Evolutionary conservation across 2,113 vertebrate genomes (phyloP), one percentile per base, ranked within the genome.

Genomic region (Neopipo cinnamomea): DNA sequence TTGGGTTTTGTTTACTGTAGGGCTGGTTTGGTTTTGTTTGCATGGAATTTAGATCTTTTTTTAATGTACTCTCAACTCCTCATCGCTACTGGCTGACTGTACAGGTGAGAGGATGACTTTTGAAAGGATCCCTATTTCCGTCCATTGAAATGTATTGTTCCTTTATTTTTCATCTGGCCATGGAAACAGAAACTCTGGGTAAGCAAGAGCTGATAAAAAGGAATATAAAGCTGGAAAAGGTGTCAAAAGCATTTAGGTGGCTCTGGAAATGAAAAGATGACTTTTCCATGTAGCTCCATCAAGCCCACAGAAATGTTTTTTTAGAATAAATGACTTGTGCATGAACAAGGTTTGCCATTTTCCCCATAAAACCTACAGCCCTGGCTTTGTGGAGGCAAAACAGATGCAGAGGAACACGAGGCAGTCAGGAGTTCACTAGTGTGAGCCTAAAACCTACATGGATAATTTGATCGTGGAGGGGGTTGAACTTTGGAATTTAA

Each of bases 21-120:
- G 84, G 56, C 62, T 86, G 67, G 33, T 73, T 94, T 95, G 39
- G 79, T 91, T 96, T 96, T 89, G 62, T 93, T 96, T 96, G 73
- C 91, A 67, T 94, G 83, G 80, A 90, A 92, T 95, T 94, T 91
- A 85, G 72, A 44, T 83, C 56, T 79, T 84, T 87, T 95, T 92
- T 95, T 95, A 92, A 96, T 88, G 71, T 71, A 94, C 71, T 75
- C 68, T 59, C 66, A 91, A 19, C 59, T 93, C 77, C 75, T 93
- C 71, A 2, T 94, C 73, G 73, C 87, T 71, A 5, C 74, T 73
- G 77, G 49, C 80, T 85, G 81, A 19, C 77, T 91, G 66, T 82
- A 52, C 70, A 85, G 39, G 72, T 92, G 77, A 83, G 80, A 76
- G 83, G 87, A 71, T 31, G 81, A 72, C 73, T 95, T 92, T 92